These are phyloP conservation scores for Horisme vitalbata DNA, from an alignment of 2,888 invertebrate species.

Conservation along the genomic window DNA sequence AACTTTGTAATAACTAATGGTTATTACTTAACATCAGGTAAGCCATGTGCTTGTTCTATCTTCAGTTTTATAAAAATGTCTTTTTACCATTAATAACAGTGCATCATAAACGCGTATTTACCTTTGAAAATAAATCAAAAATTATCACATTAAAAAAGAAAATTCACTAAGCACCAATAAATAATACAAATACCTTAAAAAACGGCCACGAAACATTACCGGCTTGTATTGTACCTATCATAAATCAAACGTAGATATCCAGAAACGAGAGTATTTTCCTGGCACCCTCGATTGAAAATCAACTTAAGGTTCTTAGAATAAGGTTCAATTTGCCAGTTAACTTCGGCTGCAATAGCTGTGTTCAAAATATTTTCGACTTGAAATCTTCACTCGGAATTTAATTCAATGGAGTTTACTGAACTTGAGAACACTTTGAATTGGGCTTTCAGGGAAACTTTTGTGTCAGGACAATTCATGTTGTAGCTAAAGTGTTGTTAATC, in stretches of 20 bases:
- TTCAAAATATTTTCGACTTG: conserved; percentile 29
- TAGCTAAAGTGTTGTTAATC: not conserved
- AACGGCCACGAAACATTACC: conserved; percentile 5
- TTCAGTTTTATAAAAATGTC: too few relatives aligned
- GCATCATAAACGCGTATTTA: too few relatives aligned
- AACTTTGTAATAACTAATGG: too few relatives aligned
- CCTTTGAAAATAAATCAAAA: conserved; percentile 13
- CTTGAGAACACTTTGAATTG: conserved; percentile 28
- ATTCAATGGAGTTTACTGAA: conserved; percentile 30
- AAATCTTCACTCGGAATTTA: conserved; percentile 18
- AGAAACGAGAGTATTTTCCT: not conserved
- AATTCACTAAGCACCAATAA: conserved; percentile 5
- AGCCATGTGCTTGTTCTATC: too few relatives aligned
- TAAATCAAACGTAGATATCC: conserved; percentile 6
- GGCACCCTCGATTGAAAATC: not conserved
- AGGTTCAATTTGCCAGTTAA: conserved; percentile 1
- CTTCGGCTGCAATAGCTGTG: conserved; percentile 12
- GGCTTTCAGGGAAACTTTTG: conserved; percentile 24
- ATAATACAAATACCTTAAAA: conserved; percentile 12
- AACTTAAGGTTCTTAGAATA: conserved; percentile 4
- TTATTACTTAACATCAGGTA: too few relatives aligned
- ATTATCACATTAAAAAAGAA: conserved; percentile 8
- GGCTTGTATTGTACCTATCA: conserved; percentile 7
- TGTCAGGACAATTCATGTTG: conserved; percentile 14
- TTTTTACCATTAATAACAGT: too few relatives aligned